Percentiles rank a stretch among this genome's conserved stretches.
Conservation (phyloP, 2,797 vertebrate genomes). For the Pseudochaenichthys georgianus region DNA sequence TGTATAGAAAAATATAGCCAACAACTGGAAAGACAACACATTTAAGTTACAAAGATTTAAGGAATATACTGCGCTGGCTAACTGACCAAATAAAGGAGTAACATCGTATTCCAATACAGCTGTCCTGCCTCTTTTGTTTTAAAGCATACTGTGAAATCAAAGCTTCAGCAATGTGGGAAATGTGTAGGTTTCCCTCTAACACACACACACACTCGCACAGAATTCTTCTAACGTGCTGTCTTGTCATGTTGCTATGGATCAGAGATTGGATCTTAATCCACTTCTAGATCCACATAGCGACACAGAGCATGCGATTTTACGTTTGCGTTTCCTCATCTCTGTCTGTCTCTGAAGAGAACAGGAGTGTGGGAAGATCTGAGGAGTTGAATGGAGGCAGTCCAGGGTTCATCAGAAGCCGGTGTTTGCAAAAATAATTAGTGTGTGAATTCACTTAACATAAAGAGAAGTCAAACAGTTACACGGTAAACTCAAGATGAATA, state of each 20-base stretch:
- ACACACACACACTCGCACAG: conserved; percentile 17
- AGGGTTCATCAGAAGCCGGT: conserved; percentile 57
- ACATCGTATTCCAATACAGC: background rate
- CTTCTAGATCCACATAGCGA: conserved; percentile 73
- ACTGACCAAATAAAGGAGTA: background rate
- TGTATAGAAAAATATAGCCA: background rate
- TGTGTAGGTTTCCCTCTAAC: conserved; percentile 16
- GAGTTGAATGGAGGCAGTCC: conserved; percentile 59
- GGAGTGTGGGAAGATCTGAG: conserved; percentile 77
- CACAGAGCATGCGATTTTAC: conserved; percentile 48
- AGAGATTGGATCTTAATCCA: conserved; percentile 84
- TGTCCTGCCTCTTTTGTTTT: background rate
- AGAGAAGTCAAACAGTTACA: conserved; percentile 61
- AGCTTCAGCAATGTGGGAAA: conserved; percentile 61
- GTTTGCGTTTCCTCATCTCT: conserved; percentile 53
- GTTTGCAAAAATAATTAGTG: conserved; percentile 71
- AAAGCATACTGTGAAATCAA: conserved; percentile 20
- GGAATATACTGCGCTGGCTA: background rate
- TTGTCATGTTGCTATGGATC: conserved; percentile 74
- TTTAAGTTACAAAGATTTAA: background rate
- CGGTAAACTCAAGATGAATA: conserved; percentile 44
- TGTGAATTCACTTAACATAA: conserved; percentile 68
- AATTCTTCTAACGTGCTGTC: conserved; percentile 59
- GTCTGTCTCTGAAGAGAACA: conserved; percentile 67
- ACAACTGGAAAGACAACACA: background rate